These are phyloP conservation scores for Tenthredo mesomela DNA, from an alignment of 2,888 invertebrate genomes.

Conservation along the genomic window DNA sequence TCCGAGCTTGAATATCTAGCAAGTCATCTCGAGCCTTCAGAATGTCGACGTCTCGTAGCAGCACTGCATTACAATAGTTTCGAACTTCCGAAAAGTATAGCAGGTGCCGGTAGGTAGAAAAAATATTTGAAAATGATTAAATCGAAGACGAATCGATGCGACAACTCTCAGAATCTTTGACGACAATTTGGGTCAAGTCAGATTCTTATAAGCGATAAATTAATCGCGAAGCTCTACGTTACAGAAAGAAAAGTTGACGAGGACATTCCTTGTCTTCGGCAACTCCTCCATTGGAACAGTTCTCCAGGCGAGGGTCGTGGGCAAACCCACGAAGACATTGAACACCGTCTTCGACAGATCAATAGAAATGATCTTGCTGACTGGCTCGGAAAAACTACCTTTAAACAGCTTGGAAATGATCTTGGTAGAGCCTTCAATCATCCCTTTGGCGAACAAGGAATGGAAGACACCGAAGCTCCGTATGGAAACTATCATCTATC, in stretches of 20 bases:
- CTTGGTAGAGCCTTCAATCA: conserved; percentile 73
- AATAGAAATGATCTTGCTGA: conserved; percentile 81
- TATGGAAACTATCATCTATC: conserved; percentile 43
- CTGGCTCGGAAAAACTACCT: conserved; percentile 82
- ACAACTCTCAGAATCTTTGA: background rate
- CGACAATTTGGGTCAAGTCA: background rate
- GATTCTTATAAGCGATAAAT: background rate
- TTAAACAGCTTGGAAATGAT: conserved; percentile 80
- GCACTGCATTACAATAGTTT: conserved; percentile 80
- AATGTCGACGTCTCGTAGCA: conserved; percentile 82
- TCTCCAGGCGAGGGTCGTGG: conserved; percentile 79
- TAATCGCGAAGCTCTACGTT: background rate
- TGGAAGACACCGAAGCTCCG: conserved; percentile 63
- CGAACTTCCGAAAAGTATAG: conserved; percentile 76
- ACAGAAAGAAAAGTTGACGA: conserved; percentile 78
- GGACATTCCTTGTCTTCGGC: conserved; percentile 80
- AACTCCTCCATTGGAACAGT: conserved; percentile 82
- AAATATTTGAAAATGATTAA: background rate
- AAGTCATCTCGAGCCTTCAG: conserved; percentile 79
- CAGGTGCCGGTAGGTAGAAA: conserved; percentile 75
- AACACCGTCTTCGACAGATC: conserved; percentile 81
- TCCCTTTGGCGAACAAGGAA: conserved; percentile 64
- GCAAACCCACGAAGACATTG: conserved; percentile 80
- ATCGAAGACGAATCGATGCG: background rate
- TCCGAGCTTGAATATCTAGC: conserved; percentile 80